Evolutionary conservation across 1,140 invertebrate genomes (phyloP), one percentile per base, ranked within the genome.

Genomic region (Ceratoteleas bidentatus): DNA sequence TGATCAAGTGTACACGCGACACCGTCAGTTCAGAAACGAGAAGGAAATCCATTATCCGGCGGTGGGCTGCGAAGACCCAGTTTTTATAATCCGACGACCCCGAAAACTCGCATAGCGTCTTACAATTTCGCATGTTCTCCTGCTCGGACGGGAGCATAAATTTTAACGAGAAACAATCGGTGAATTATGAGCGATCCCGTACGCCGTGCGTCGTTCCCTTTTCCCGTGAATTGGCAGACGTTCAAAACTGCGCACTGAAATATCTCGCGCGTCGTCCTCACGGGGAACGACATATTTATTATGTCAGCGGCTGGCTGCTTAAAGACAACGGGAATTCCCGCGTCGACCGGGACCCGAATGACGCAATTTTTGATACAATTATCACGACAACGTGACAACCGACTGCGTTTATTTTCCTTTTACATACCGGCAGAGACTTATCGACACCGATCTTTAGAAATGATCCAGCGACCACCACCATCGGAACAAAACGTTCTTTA

Each of bases 201-300:
- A 45, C 61, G 52, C 32, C 40, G 54, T 60, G 33, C 53, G 68
- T 53, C 49, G 52, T 52, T 15, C 53, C 36, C 24, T 13, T 53
- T 70, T 61, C 24, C 36, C 33, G 34, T 34, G 36, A 61, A 70
- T 61, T 70, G 68, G 49, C 68, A 61, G 47, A 34, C 43, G 52
- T 61, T 70, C 56, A 70, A 61, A 70, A 61, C 49, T 60, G 49
- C 36, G 57, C 52, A 70, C 56, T 61, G 47, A 70, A 70, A 70
- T 54, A 70, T 15, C 24, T 33, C 45, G 15, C n/a, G 33, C 68
- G 49, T 70, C 57, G 45, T 40, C 38, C n/a, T 3, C 13, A 16
- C 53, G 43, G 49, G 9, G 24, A 61, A 45, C 47, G 24, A 61
- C 50, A 68, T 56, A 47, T 57, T 56, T 57, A 68, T 24, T 24